Base-by-base conservation (phyloP, 1,140 invertebrate genomes). In the Gonatopus flavifemur region DNA sequence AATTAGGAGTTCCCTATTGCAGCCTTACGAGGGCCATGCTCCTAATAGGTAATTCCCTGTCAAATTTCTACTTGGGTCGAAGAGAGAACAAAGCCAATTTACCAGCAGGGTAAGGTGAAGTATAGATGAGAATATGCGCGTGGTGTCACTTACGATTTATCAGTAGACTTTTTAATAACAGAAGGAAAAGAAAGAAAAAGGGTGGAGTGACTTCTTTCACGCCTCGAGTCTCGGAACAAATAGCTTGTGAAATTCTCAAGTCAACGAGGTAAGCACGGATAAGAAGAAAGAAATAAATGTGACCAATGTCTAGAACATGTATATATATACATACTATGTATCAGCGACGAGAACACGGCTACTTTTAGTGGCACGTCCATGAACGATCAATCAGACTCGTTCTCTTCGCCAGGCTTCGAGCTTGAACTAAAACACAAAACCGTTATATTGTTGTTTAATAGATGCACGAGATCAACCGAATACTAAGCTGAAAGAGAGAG, bases 221-320 rank as follows among this genome's bases (percentile, higher is more conserved):
- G 18, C 32, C 37, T 15, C 30, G 32, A 33, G 50, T 42, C 44
- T 61, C 56, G 52, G 50, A 61, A 67, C 55, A 67, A 67, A 66
- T 66, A 58, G 58, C 59, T 47, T 25, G 21, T 28, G 19, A 49
- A 12, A 12, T 28, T 6, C 25, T 7, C 25, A 12, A 28, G 6
- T 28, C 6, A 28, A 6, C 6, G 6, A 28, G 6, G 12, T 12
- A 28, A 28, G 28, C 40, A 50, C 47, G 41, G 35, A 50, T 31
- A 43, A 38, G 35, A 56, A 52, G 61, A 63, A 64, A 55, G 60
- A 72, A 70, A 72, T 49, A 69, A 71, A 72, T 71, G 64, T n/a
- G n/a, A n/a, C n/a, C n/a, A n/a, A n/a, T n/a, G n/a, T n/a, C n/a
- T n/a, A n/a, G n/a, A n/a, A n/a, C n/a, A n/a, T n/a, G n/a, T n/a